A percentile compares a stretch with the other conserved stretches of the same genome.
Evolutionary conservation across 2,888 invertebrate species (phyloP).

Genomic region (Seira ritae): DNA sequence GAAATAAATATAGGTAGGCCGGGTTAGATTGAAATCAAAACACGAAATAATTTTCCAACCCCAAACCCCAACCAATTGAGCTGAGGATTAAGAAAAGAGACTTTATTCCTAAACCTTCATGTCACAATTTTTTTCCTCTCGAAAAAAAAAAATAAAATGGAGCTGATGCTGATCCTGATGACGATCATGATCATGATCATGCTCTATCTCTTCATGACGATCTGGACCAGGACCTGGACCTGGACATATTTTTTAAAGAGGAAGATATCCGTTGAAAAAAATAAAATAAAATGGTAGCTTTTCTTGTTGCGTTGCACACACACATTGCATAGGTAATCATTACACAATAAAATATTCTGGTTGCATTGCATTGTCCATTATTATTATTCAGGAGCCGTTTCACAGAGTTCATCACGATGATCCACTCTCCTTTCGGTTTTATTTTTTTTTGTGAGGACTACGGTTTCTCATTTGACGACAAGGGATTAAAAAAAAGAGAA

Average conservation of each 20-base stretch:
- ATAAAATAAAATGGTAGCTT: slow-evolving; percentile 9
- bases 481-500: slow-evolving; percentile 59
- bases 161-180: too few relatives aligned
- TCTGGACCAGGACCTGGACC: background rate
- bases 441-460: slow-evolving; percentile 3
- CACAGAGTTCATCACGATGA: slow-evolving; percentile 29
- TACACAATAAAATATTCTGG: slow-evolving; percentile 23
- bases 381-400: slow-evolving; percentile 46
- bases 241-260: background rate
- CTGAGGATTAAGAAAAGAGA: too few relatives aligned
- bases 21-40: too few relatives aligned
- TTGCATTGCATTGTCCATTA: slow-evolving; percentile 37
- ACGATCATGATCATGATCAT: too few relatives aligned
- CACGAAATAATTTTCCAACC: too few relatives aligned
- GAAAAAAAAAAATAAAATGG: too few relatives aligned
- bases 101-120: too few relatives aligned
- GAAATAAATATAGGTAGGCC: too few relatives aligned
- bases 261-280: slow-evolving; percentile 3
- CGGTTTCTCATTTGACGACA: slow-evolving; percentile 61
- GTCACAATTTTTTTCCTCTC: too few relatives aligned
- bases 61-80: too few relatives aligned
- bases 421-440: slow-evolving; percentile 15
- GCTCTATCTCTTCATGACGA: background rate
- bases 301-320: background rate
- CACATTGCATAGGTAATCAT: background rate